Base-by-base conservation (phyloP, 1,140 invertebrate species). In the Pinna nobilis region DNA sequence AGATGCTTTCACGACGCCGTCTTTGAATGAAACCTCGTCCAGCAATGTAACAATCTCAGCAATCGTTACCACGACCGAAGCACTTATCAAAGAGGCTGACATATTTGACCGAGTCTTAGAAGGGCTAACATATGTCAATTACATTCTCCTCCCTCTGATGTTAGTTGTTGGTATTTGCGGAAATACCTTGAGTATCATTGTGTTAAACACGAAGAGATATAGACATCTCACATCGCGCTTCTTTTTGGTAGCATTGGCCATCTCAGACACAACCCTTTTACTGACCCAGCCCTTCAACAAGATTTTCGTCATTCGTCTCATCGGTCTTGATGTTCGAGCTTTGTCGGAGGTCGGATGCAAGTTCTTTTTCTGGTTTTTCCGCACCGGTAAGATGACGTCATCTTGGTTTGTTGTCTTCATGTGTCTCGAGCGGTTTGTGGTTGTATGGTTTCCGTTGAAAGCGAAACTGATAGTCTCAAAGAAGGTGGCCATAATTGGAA, bases 381-480 rank as follows among this genome's bases (percentile, higher is more conserved):
- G 53, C 20, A 77, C 74, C 0, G 67, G 71, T 11, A 82, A 82
- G 64, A 77, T 81, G 79, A 67, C 75, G 11, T 82, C 81, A 13
- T 78, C 81, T 1, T 82, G 81, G 76, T 72, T 82, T 57, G 74
- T 82, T 5, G 70, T 81, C 13, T 67, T 64, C 20, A 47, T 82
- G 13, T 60, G 67, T 33, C 15, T 82, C 28, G 80, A 82, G 60
- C 57, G 80, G 33, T 76, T 82, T 32, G 23, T 78, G 15, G 80
- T 76, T 23, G 74, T 82, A 4, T 76, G 64, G 49, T 78, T 78
- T 53, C 80, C 80, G 4, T 37, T 82, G 6, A 65, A 70, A 39
- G 71, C 71, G 1, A 80, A 78, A 33, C 18, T 49, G 1, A 72
- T 80, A 33, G 63, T 63, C 50, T 73, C 73, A 23, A 78, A 68